phyloP scores from a whole-genome alignment of 2,113 vertebrate species.

The Stegostoma tigrinum region DNA sequence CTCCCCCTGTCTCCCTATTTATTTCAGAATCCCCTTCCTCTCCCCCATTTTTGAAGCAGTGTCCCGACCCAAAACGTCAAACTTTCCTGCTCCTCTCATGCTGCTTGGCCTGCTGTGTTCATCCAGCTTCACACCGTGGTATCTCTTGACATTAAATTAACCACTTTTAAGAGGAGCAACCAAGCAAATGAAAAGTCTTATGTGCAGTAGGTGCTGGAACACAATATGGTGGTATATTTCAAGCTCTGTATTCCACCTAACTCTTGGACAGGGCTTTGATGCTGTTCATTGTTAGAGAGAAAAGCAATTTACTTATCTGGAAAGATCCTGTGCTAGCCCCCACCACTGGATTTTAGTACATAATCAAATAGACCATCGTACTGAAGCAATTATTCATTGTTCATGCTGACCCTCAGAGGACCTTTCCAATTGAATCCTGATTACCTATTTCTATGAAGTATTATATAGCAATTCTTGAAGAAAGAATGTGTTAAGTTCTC shows the following conservation, averaged over 20 bases:
- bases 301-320: neutral
- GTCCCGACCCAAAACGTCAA: too few relatives aligned
- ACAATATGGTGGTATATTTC: neutral
- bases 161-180: neutral
- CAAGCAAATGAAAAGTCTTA: neutral
- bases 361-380: neutral
- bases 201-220: neutral
- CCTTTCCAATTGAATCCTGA: neutral
- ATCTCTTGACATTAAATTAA: neutral
- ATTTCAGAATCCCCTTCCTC: too few relatives aligned
- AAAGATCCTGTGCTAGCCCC: neutral
- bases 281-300: neutral
- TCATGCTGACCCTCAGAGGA: neutral
- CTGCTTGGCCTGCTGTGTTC: too few relatives aligned
- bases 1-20: too few relatives aligned
- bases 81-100: too few relatives aligned
- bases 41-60: too few relatives aligned
- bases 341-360: neutral
- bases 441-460: neutral
- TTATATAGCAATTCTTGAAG: neutral
- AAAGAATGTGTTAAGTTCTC: neutral
- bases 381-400: neutral
- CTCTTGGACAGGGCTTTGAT: neutral
- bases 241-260: neutral
- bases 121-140: too few relatives aligned